A percentile compares a stretch with the other conserved stretches of the same genome.
phyloP scores from a whole-genome alignment of 1,140 invertebrate genomes.

The Limonius californicus region DNA sequence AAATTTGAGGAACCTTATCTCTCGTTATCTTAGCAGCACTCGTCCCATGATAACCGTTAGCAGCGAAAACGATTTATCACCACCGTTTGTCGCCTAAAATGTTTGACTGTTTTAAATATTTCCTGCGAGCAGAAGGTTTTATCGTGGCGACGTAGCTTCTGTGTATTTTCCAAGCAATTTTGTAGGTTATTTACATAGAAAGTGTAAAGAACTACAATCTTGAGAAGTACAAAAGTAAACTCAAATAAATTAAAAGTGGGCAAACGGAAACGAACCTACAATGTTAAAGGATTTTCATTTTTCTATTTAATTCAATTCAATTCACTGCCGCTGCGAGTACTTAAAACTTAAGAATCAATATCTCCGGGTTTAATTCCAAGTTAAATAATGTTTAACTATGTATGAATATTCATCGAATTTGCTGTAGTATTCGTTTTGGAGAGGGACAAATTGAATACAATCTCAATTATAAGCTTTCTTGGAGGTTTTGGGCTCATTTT shows the following conservation, averaged over 20 bases:
- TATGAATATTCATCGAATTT: conserved; percentile 11
- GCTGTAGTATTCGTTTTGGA: neutral
- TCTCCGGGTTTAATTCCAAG: neutral
- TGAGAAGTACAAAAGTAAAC: too few relatives aligned
- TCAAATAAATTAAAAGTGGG: too few relatives aligned
- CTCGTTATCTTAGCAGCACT: neutral
- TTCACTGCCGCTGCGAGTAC: neutral
- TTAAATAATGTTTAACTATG: conserved; percentile 7
- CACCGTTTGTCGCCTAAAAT: neutral
- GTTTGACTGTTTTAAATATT: neutral
- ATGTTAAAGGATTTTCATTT: neutral
- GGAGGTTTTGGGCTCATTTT: neutral
- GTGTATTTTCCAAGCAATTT: too few relatives aligned
- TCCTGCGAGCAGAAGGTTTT: neutral
- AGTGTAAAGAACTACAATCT: too few relatives aligned
- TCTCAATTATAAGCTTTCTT: conserved; percentile 1
- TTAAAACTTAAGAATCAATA: conserved; percentile 4
- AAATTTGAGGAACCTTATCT: neutral
- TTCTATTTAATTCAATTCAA: neutral
- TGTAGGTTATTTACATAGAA: too few relatives aligned
- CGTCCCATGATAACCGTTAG: neutral
- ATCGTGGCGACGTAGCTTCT: too few relatives aligned
- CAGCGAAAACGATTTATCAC: neutral
- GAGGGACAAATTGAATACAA: neutral
- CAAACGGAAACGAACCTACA: neutral